Evolutionary conservation across 2,797 vertebrate genomes (phyloP), one percentile per base, ranked within the genome.

Genomic region (Hozukius guyotensis): DNA sequence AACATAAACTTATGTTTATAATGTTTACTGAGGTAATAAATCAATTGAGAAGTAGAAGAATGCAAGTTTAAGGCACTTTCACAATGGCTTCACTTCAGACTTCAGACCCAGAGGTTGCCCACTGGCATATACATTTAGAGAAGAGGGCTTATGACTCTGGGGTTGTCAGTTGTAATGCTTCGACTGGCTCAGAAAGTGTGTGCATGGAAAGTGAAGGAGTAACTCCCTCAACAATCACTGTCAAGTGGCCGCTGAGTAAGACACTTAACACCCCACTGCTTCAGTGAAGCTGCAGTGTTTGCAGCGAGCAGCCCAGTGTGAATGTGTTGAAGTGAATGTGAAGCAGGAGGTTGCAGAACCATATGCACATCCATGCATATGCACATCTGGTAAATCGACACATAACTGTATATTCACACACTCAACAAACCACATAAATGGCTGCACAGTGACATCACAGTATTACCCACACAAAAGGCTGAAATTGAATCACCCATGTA

Each of bases 401-500:
- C 36, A 34, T 34, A 46, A 38, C 61, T 38, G 22, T 38, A 24
- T 34, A 63, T 69, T 25, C 42, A 77, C 14, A 24, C 46, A 53
- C 32, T 74, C 29, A 75, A 61, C 42, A 72, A 80, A 68, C 46
- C 79, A 78, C 57, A 77, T 24, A 75, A 75, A 77, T 63, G 71
- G 62, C 71, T 72, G n/a, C 20, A 55, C 27, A 38, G 29, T 73
- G 34, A 75, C 80, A 87, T 79, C 57, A 66, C 55, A 62, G 71
- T 69, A 70, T 75, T 78, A 70, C 78, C 62, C 75, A 85, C 81
- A 87, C 72, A 77, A 86, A 68, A 77, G 86, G 69, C 88, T 88
- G 87, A 87, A 89, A 92, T 64, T 62, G 60, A 93, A 90, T 93
- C 87, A 88, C 72, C 86, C 82, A 71, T 90, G 88, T 72, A 77